Conservation (phyloP, 1,140 invertebrate species). For the Acyrthosiphon pisum region DNA sequence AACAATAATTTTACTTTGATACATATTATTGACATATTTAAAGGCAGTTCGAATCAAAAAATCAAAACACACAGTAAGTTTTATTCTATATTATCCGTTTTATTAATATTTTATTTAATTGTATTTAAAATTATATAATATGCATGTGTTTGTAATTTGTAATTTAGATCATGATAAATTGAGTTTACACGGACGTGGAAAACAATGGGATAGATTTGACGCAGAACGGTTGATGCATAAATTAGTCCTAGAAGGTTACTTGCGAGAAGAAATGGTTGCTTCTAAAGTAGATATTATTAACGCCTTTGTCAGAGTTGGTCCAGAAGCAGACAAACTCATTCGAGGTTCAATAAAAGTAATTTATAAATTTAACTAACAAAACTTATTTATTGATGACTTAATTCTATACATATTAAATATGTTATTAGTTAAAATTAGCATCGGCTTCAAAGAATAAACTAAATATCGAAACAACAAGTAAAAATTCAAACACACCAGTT, state of each 20-base stretch:
- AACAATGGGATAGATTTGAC: slow-evolving; percentile 75
- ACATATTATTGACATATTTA: slow-evolving; percentile 85
- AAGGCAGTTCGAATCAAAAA: slow-evolving; percentile 78
- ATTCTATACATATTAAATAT: background rate
- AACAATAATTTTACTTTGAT: slow-evolving; percentile 75
- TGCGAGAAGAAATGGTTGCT: slow-evolving; percentile 79
- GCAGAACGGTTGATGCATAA: slow-evolving; percentile 81
- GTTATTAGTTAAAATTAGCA: slow-evolving; percentile 43
- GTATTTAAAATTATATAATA: background rate
- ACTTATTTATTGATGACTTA: slow-evolving; percentile 31
- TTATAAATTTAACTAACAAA: slow-evolving; percentile 45
- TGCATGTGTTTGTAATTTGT: background rate
- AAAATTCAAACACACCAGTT: background rate
- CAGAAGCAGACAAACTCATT: slow-evolving; percentile 63
- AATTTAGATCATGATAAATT: slow-evolving; percentile 69
- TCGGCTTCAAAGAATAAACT: slow-evolving; percentile 34
- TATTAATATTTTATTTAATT: background rate
- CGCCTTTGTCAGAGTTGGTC: slow-evolving; percentile 80
- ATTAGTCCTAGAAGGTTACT: slow-evolving; percentile 79
- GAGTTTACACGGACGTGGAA: slow-evolving; percentile 71
- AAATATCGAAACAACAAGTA: slow-evolving; percentile 41
- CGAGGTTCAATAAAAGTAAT: slow-evolving; percentile 64
- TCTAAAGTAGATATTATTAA: slow-evolving; percentile 79
- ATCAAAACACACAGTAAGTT: slow-evolving; percentile 65
- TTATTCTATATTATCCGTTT: background rate